A percentile compares a stretch with the other conserved stretches of the same genome.
phyloP scores from a whole-genome alignment of 1,140 invertebrate genomes.

The Papilio helenus region DNA sequence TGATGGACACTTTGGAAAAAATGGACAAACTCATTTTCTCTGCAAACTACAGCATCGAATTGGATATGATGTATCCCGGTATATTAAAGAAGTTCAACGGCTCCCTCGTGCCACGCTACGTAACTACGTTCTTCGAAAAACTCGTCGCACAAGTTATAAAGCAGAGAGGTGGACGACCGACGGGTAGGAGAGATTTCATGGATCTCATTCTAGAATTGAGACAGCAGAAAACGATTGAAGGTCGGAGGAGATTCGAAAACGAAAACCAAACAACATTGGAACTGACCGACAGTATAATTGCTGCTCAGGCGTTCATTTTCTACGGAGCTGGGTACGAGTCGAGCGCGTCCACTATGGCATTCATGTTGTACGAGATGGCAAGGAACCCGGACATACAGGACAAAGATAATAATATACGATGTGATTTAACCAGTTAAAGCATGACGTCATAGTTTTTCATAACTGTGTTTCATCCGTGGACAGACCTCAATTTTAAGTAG shows the following conservation, averaged over 20 bases:
- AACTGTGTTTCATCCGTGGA: background rate
- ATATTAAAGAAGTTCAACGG: constrained; percentile 43
- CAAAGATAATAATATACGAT: no score
- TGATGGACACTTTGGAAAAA: constrained; percentile 35
- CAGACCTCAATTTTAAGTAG: background rate
- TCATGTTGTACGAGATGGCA: constrained; percentile 65
- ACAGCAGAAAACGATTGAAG: constrained; percentile 49
- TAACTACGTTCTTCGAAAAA: constrained; percentile 45
- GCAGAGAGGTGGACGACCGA: constrained; percentile 37
- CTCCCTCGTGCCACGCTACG: constrained; percentile 42
- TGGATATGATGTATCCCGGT: constrained; percentile 51
- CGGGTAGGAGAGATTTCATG: constrained; percentile 23
- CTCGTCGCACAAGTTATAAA: constrained; percentile 42
- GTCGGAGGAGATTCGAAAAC: background rate
- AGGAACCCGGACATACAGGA: constrained; percentile 61
- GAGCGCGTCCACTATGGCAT: constrained; percentile 48
- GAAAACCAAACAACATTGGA: constrained; percentile 32
- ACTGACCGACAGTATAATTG: constrained; percentile 60
- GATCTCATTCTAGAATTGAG: constrained; percentile 54
- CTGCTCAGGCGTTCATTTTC: constrained; percentile 66
- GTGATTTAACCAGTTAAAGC: no score
- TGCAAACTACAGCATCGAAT: constrained; percentile 42
- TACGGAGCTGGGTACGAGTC: constrained; percentile 65
- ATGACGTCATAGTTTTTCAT: background rate
- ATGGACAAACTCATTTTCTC: constrained; percentile 44